Evolutionary conservation across 2,888 invertebrate species (phyloP).

Genomic region (Sympetrum striolatum): DNA sequence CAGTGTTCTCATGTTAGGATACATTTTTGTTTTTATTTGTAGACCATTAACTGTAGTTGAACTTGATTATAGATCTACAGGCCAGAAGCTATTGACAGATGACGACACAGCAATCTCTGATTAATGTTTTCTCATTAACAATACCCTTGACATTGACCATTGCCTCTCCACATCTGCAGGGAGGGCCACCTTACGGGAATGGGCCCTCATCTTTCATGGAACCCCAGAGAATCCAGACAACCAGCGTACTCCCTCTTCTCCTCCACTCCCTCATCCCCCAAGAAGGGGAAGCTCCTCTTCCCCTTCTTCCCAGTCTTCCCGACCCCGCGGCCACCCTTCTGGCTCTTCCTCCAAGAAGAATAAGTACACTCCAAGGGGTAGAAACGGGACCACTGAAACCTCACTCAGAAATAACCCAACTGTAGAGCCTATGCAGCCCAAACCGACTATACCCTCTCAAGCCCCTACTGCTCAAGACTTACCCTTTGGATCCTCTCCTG

Average conservation of each 20-base stretch:
- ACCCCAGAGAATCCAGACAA: constrained; percentile 66
- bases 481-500: neutral
- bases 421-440: constrained; percentile 70
- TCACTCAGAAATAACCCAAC: constrained; percentile 77
- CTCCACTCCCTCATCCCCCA: constrained; percentile 59
- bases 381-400: constrained; percentile 76
- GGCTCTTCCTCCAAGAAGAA: constrained; percentile 44
- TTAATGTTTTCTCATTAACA: neutral
- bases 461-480: neutral
- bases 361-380: constrained; percentile 50
- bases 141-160: constrained; percentile 50
- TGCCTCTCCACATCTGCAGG: constrained; percentile 65
- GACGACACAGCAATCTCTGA: too few species aligned
- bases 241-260: constrained; percentile 51
- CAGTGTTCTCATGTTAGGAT: too few species aligned
- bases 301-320: neutral
- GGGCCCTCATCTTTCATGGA: constrained; percentile 93
- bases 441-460: neutral
- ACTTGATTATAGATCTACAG: too few species aligned
- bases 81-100: too few species aligned
- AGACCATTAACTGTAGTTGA: too few species aligned
- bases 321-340: constrained; percentile 35
- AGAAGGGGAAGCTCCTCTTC: constrained; percentile 27
- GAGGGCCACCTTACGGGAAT: constrained; percentile 88
- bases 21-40: too few species aligned